phyloP scores from a whole-genome alignment of 2,888 invertebrate genomes.

The Epistrophella euchroma region DNA sequence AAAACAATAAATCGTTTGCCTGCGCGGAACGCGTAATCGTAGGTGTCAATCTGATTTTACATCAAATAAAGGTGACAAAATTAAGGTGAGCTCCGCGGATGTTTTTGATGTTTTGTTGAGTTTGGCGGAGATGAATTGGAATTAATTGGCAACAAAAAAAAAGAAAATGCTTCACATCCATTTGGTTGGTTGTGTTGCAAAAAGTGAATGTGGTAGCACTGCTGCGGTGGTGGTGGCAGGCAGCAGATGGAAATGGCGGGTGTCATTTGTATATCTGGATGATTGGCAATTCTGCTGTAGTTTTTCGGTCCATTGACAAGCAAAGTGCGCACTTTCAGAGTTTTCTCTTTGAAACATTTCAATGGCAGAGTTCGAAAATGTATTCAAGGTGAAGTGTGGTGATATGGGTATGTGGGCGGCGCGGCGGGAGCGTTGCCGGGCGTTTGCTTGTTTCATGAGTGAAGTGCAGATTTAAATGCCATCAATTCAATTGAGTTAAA shows the following conservation, averaged over 20 bases:
- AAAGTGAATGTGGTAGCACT: conserved; percentile 19
- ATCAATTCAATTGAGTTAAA: conserved; percentile 14
- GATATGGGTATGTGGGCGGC: background rate
- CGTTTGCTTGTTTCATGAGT: background rate
- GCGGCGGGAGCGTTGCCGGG: background rate
- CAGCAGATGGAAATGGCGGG: background rate
- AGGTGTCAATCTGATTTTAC: conserved; percentile 11
- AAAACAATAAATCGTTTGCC: conserved; percentile 22
- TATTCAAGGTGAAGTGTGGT: conserved; percentile 31
- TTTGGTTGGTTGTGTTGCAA: background rate
- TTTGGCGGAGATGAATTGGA: conserved; percentile 15
- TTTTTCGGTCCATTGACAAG: conserved; percentile 24
- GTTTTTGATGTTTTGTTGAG: background rate
- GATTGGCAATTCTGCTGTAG: background rate
- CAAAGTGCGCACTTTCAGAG: conserved; percentile 19
- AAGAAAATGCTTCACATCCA: background rate
- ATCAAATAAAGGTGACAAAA: conserved; percentile 11
- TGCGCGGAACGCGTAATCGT: conserved; percentile 22
- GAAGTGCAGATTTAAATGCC: conserved; percentile 14
- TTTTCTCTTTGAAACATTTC: conserved; percentile 3
- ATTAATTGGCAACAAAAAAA: conserved; percentile 21
- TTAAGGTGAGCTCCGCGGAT: background rate
- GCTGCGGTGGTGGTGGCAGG: no score
- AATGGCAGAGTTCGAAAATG: conserved; percentile 9
- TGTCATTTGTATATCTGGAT: background rate